A percentile compares a stretch with the other conserved stretches of the same genome.
phyloP scores from a whole-genome alignment of 2,113 vertebrate genomes.

The Trogon surrucura region DNA sequence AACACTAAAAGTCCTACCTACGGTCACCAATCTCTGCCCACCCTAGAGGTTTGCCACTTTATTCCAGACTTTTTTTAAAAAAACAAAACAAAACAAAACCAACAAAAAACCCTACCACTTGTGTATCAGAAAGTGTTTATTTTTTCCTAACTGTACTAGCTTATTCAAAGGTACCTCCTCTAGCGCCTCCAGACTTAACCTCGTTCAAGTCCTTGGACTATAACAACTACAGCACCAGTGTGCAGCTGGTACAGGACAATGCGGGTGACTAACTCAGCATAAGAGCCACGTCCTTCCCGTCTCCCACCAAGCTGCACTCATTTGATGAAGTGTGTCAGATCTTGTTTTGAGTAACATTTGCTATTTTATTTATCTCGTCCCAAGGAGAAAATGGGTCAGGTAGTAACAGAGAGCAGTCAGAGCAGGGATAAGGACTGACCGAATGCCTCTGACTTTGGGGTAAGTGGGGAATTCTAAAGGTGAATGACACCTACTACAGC shows the following conservation, averaged over 20 bases:
- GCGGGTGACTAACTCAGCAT: fast-evolving
- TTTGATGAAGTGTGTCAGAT: neutral
- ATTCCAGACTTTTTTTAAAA: neutral
- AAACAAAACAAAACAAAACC: too few relatives aligned
- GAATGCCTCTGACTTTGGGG: neutral
- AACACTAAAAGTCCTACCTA: too few relatives aligned
- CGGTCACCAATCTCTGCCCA: neutral
- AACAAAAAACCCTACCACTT: too few relatives aligned
- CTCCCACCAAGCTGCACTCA: neutral
- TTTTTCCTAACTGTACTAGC: neutral
- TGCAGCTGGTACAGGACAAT: neutral
- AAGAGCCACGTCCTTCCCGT: neutral
- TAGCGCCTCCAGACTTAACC: neutral
- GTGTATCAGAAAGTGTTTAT: neutral
- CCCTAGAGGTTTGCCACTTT: neutral
- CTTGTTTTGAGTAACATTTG: neutral
- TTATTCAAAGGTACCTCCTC: neutral
- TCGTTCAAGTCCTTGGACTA: neutral
- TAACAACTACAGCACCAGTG: neutral
- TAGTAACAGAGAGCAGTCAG: neutral
- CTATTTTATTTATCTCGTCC: neutral
- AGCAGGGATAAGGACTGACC: neutral
- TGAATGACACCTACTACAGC: neutral
- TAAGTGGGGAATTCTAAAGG: neutral
- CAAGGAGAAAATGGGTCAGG: neutral